Base-by-base conservation (phyloP, 2,888 invertebrate genomes). In the Acleris laterana region DNA sequence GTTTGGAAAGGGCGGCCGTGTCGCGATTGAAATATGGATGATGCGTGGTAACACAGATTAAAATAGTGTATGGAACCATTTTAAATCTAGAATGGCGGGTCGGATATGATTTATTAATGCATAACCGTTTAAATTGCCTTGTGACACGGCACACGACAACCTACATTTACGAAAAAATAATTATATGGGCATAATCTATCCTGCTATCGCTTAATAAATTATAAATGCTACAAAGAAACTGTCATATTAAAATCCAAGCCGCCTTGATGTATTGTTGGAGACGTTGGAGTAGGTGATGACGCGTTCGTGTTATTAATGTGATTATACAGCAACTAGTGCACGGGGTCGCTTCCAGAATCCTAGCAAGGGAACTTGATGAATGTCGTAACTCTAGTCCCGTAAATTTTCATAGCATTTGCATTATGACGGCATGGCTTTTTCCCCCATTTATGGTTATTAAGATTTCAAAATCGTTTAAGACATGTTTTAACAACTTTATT, bases 121-220 rank as follows among this genome's bases (percentile, higher is more conserved):
- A 60, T 55, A 55, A n/a, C 42, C 19, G 32, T 55, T 64, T 55
- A 42, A 64, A 65, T 61, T 55, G 44, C 44, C 55, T 13, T 44
- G 42, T 55, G 50, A 50, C 60, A 65, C 65, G 64, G 42, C 53
- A 65, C 49, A 60, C 50, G 49, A 56, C 65, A 44, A 55, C 55
- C 48, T 44, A 52, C 49, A 32, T 42, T 52, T 28, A 25, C 13
- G 49, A 55, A 49, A 20, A 50, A 42, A 60, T 60, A 49, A 42
- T 53, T 38, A 50, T 46, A 48, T 61, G 49, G 42, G 42, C 22
- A 52, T 13, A 55, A 55, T 60, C 60, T 55, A 32, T 60, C 50
- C 17, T 28, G 49, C 28, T 55, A 55, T 60, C 50, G 55, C 53
- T 42, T 53, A 51, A 22, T 52, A 52, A 63, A 58, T 52, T 48